Evolutionary conservation across 2,888 invertebrate species (phyloP), one percentile per base, ranked within the genome.

Genomic region (Formica aserva): DNA sequence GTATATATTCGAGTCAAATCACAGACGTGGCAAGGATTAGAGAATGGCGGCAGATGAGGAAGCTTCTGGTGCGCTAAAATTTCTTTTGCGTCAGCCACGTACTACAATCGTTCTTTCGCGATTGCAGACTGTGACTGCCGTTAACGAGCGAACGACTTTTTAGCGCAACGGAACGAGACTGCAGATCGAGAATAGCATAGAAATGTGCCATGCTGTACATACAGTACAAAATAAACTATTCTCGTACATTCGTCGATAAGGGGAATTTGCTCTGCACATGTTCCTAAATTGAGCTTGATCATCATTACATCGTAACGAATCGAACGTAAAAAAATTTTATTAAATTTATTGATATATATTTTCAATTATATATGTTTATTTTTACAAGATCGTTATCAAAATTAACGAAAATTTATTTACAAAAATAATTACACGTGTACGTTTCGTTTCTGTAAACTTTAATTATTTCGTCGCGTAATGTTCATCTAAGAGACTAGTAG

Each of bases 111-210:
- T 89, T 86, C 85, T 89, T 88, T 72, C 77, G 80, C 86, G 66
- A 86, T 85, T 85, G 83, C 72, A 63, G 69, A 76, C 72, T 72
- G 77, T 29, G 72, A 62, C 80, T 72, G 63, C 71, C 85, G 86
- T 87, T 91, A 91, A 91, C 90, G 90, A 91, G 86, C 80, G 85
- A 77, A 82, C 71, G 85, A 85, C 86, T 91, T 91, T 91, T 87
- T 88, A 87, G 88, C 77, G 67, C 60, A n/a, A 71, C 77, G 83
- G 66, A 74, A 85, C 82, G 72, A 60, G 66, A 74, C 65, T 35
- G 48, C 41, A 66, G 29, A 55, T 84, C 75, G 75, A 67, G 75
- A 69, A 83, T 69, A 71, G 83, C 60, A 80, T 80, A 81, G 82
- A 65, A 52, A 74, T 63, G 63, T 62, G 38, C 63, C 22, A 41